phyloP scores from a whole-genome alignment of 2,797 vertebrate genomes.

The Selene dorsalis region DNA sequence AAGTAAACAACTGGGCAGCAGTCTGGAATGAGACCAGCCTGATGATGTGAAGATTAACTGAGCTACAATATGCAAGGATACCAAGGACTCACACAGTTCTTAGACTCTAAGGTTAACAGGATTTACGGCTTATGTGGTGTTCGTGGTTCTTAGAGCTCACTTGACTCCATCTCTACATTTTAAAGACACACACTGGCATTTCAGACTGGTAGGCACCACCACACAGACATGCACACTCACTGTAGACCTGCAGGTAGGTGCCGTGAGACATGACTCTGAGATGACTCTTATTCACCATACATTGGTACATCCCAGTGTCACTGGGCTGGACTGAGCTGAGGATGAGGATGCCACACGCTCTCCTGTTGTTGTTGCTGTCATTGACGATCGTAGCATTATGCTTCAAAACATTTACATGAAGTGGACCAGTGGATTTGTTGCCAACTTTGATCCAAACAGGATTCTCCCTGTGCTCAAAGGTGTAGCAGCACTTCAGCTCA shows the following conservation, averaged over 20 bases:
- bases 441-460: not conserved
- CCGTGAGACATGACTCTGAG: slow-evolving; percentile 43
- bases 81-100: slow-evolving; percentile 37
- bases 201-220: not conserved
- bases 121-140: slow-evolving; percentile 67
- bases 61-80: slow-evolving; percentile 25
- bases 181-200: slow-evolving; percentile 19
- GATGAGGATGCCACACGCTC: not conserved
- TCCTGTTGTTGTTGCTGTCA: too few relatives aligned
- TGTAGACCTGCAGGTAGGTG: slow-evolving; percentile 82
- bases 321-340: not conserved
- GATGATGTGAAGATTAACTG: slow-evolving; percentile 45
- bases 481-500: slow-evolving; percentile 70
- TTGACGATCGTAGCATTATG: too few relatives aligned
- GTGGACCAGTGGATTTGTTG: fast-evolving
- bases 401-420: fast-evolving
- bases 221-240: slow-evolving; percentile 69
- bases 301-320: slow-evolving; percentile 79
- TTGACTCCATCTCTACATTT: slow-evolving; percentile 33
- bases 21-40: slow-evolving; percentile 28
- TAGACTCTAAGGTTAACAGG: slow-evolving; percentile 60
- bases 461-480: fast-evolving
- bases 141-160: slow-evolving; percentile 35
- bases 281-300: fast-evolving
- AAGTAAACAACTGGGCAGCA: slow-evolving; percentile 29